A percentile compares a stretch with the other conserved stretches of the same genome.
Evolutionary conservation across 1,140 invertebrate species (phyloP).

Genomic region (Conopomorpha cramerella): DNA sequence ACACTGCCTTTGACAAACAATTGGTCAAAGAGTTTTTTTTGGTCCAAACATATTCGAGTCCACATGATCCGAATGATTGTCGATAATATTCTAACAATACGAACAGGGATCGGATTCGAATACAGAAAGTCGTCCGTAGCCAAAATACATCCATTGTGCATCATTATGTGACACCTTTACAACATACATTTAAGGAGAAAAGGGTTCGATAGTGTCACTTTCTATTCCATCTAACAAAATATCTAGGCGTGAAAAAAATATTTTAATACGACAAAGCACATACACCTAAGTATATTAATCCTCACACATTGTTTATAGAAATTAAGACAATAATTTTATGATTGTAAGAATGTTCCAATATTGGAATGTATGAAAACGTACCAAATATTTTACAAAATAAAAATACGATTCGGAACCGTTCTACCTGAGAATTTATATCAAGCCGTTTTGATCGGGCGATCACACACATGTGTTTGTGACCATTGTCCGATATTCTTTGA

Average conservation of each 20-base stretch:
- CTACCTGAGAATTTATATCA: slow-evolving; percentile 42
- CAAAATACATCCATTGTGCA: slow-evolving; percentile 50
- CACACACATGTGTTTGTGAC: slow-evolving; percentile 29
- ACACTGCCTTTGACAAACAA: slow-evolving; percentile 46
- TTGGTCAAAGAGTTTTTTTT: slow-evolving; percentile 54
- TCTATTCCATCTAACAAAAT: too few relatives aligned
- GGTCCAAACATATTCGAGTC: slow-evolving; percentile 33
- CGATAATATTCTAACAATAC: slow-evolving; percentile 41
- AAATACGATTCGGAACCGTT: too few relatives aligned
- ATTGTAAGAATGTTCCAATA: too few relatives aligned
- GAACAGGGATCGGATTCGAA: slow-evolving; percentile 28
- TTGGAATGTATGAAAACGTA: too few relatives aligned
- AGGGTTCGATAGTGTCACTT: slow-evolving; percentile 52
- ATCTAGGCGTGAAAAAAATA: too few relatives aligned
- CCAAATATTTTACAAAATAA: too few relatives aligned
- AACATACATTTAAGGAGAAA: slow-evolving; percentile 49
- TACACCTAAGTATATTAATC: too few relatives aligned
- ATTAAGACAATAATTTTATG: too few relatives aligned
- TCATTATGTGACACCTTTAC: slow-evolving; percentile 46
- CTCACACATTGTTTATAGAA: too few relatives aligned
- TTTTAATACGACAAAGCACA: too few relatives aligned
- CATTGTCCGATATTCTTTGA: slow-evolving; percentile 57
- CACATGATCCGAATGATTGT: slow-evolving; percentile 25
- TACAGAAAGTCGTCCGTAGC: slow-evolving; percentile 16
- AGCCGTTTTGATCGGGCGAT: too few relatives aligned